Percentiles rank a stretch among this genome's conserved stretches.
phyloP scores from a whole-genome alignment of 2,113 vertebrate species.

The Anguilla rostrata region DNA sequence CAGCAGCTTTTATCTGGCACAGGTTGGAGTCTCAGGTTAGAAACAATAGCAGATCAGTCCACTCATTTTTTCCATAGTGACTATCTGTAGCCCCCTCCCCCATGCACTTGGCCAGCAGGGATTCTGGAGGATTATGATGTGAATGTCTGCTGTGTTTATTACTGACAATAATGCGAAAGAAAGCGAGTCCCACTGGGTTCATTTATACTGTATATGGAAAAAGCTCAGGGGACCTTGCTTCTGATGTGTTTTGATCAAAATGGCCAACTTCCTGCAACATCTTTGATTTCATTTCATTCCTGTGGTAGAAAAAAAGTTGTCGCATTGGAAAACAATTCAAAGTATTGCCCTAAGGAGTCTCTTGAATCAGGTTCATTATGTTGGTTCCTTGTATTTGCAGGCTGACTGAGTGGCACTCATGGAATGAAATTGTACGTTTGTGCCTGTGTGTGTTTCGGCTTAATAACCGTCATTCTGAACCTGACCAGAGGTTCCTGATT shows the following conservation, averaged over 20 bases:
- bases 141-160: not conserved
- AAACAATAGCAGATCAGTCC: not conserved
- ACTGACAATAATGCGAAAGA: not conserved
- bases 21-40: not conserved
- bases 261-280: constrained; percentile 12
- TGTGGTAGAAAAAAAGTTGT: constrained; percentile 3
- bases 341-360: not conserved
- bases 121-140: not conserved
- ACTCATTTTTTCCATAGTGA: not conserved
- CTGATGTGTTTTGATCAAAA: constrained; percentile 20
- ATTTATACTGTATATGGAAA: not conserved
- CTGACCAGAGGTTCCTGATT: not conserved
- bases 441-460: not conserved
- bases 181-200: too few species aligned
- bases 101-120: not conserved
- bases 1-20: not conserved
- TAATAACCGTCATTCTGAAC: not conserved
- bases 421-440: not conserved
- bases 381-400: not conserved
- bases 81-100: not conserved
- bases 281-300: not conserved
- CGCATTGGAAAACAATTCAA: not conserved
- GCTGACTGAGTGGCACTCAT: not conserved
- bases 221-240: not conserved
- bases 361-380: constrained; percentile 8